Evolutionary conservation across 1,140 invertebrate genomes (phyloP).

Genomic region (Zophobas morio): DNA sequence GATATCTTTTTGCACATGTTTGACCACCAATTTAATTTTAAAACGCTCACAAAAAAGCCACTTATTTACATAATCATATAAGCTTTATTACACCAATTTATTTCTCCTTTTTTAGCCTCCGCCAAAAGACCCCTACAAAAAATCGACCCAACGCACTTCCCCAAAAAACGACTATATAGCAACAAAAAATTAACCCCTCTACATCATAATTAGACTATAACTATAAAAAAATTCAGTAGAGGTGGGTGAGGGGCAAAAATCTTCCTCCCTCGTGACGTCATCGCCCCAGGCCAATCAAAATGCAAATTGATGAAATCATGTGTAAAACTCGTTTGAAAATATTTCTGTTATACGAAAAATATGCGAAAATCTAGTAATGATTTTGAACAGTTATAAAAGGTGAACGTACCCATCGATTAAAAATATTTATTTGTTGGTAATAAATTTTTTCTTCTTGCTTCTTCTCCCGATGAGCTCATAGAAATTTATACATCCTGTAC

Average conservation of each 20-base stretch:
- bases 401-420: slow-evolving; percentile 27
- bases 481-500: slow-evolving; percentile 23
- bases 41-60: slow-evolving; percentile 18
- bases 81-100: slow-evolving; percentile 30
- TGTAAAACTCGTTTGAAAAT: slow-evolving; percentile 26
- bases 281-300: background rate
- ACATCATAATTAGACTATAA: no score
- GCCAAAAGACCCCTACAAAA: background rate
- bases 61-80: slow-evolving; percentile 37
- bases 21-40: slow-evolving; percentile 37
- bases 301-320: slow-evolving; percentile 14
- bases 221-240: no score
- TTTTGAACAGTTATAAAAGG: slow-evolving; percentile 28
- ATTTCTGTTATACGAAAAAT: slow-evolving; percentile 12
- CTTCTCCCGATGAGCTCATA: slow-evolving; percentile 9
- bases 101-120: background rate
- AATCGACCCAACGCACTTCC: background rate
- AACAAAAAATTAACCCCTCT: no score
- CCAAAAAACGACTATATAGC: no score
- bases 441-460: slow-evolving; percentile 23
- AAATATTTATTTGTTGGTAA: slow-evolving; percentile 26
- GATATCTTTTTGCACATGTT: slow-evolving; percentile 29
- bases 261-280: no score
- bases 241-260: background rate
- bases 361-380: slow-evolving; percentile 23